Base-by-base conservation (phyloP, 2,797 vertebrate genomes). In the Xenopus petersii region DNA sequence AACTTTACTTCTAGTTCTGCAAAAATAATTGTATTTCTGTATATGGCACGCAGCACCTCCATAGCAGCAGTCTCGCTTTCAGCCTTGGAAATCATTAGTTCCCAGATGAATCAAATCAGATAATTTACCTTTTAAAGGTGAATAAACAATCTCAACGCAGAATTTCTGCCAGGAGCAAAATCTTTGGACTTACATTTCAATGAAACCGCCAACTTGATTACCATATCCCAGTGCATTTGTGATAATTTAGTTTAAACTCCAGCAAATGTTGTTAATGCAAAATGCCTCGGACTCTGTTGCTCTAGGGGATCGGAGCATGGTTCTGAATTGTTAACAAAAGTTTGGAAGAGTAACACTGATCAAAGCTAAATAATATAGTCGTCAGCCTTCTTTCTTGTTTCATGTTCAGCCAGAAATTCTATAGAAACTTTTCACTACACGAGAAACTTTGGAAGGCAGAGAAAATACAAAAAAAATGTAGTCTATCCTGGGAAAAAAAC, bases 191-290 rank as follows among this genome's bases (percentile, higher is more conserved):
- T 17, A 17, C 16, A 16, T 16, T 24, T 24, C 17, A 61, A 61
- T 61, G 59, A 61, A 61, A 61, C 8, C 3, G 59, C 59, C 59
- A 61, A 61, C 17, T 5, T 10, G n/a, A 61, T 61, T 61, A 26
- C 8, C 59, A 61, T 61, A 61, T 61, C 59, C 59, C 59, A 24
- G 12, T 61, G 59, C 59, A 61, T 61, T 24, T 11, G 17, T 61
- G 17, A 61, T 61, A 2, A 61, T 61, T 2, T 24, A 30, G n/a
- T 61, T 61, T 61, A 61, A 61, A 61, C 59, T 12, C 59, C 24
- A 3, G 56, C 13, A 59, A 59, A 59, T 59, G 56, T 16, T 59
- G 56, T 59, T 61, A 24, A 61, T 61, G 59, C 59, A 61, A 61
- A 61, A 30, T 26, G 59, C 21, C 10, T 24, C 21, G 5, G 17